Conservation (phyloP, 2,888 invertebrate species). For the Temnothorax ravouxi region DNA sequence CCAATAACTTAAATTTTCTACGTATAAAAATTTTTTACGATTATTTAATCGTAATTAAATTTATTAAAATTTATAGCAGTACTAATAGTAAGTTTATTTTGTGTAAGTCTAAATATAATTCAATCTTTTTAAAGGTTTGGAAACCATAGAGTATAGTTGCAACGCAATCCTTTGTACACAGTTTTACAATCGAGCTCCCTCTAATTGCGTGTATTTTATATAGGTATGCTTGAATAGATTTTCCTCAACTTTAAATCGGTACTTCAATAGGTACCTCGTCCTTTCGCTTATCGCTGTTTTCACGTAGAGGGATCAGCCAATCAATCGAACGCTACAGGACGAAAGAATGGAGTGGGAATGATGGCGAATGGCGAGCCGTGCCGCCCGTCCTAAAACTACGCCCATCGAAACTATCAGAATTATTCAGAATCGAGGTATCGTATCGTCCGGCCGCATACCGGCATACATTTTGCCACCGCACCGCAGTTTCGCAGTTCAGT, state of each 20-base stretch:
- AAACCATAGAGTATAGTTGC: neutral
- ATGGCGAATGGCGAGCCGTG: slow-evolving; percentile 32
- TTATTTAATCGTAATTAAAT: neutral
- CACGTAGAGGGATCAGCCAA: neutral
- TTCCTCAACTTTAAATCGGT: neutral
- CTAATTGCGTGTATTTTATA: neutral
- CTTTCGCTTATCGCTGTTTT: neutral
- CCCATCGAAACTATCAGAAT: slow-evolving; percentile 63
- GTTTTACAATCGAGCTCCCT: neutral
- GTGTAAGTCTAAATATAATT: neutral
- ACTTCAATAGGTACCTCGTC: neutral
- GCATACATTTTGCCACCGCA: slow-evolving; percentile 37
- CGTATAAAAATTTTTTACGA: neutral
- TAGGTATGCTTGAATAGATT: neutral
- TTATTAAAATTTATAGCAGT: neutral
- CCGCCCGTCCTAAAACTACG: slow-evolving; percentile 21
- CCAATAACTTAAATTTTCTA: neutral
- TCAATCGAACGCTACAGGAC: slow-evolving; percentile 4
- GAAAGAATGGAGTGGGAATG: slow-evolving; percentile 3
- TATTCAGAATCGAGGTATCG: slow-evolving; percentile 32
- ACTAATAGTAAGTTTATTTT: neutral
- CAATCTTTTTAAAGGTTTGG: neutral
- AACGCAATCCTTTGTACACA: neutral
- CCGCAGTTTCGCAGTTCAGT: slow-evolving; percentile 48
- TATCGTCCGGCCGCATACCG: slow-evolving; percentile 52